A percentile compares a stretch with the other conserved stretches of the same genome.
These are phyloP conservation scores for Poeciliopsis paucimaculata DNA, from an alignment of 2,797 vertebrate genomes.

Conservation along the genomic window DNA sequence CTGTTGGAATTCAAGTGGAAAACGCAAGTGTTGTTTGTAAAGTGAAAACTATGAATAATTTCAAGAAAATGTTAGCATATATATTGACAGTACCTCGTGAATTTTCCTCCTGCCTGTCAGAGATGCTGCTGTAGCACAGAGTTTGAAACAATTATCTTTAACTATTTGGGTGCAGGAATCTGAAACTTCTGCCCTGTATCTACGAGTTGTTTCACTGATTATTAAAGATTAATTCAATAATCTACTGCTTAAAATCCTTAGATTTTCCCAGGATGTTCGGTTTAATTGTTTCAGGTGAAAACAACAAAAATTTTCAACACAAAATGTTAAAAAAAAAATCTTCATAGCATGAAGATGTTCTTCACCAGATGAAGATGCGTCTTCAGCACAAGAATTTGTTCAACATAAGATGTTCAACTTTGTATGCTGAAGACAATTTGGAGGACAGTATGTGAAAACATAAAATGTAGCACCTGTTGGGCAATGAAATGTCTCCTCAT, in stretches of 20 bases:
- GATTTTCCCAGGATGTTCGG: background rate
- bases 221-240: background rate
- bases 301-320: too few relatives aligned
- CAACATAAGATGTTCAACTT: too few relatives aligned
- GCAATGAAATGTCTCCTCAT: too few relatives aligned
- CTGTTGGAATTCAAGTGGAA: background rate
- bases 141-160: constrained; percentile 1
- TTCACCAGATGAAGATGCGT: too few relatives aligned
- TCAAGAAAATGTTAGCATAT: background rate
- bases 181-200: background rate
- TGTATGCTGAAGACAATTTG: too few relatives aligned
- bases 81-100: constrained; percentile 1
- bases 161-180: background rate
- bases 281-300: background rate
- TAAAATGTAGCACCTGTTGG: too few relatives aligned
- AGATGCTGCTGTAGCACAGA: background rate
- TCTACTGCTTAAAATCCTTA: background rate
- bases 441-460: too few relatives aligned
- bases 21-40: background rate
- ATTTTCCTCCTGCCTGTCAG: background rate
- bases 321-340: too few relatives aligned
- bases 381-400: too few relatives aligned
- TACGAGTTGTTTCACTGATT: constrained; percentile 4
- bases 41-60: constrained; percentile 3
- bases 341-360: too few relatives aligned